Evolutionary conservation across 2,888 invertebrate genomes (phyloP).

Genomic region (Lissonota sp.): DNA sequence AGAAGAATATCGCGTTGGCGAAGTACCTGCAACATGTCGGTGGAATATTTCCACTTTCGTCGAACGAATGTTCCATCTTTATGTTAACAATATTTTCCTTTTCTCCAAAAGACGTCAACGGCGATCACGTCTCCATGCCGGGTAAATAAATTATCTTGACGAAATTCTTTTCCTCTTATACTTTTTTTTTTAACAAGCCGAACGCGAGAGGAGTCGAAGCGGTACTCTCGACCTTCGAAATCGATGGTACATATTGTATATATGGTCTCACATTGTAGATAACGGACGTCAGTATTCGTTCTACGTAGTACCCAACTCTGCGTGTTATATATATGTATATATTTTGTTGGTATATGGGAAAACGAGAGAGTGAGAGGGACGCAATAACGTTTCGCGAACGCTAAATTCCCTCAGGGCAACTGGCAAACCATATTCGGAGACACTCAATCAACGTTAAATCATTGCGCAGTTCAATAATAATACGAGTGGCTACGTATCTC

Average conservation of each 20-base stretch:
- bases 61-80: not conserved
- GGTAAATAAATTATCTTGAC: not conserved
- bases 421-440: constrained; percentile 70
- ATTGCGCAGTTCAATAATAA: constrained; percentile 68
- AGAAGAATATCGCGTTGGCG: constrained; percentile 16
- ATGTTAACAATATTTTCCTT: not conserved
- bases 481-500: constrained; percentile 53
- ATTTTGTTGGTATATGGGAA: not conserved
- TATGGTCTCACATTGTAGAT: constrained; percentile 30
- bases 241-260: constrained; percentile 8
- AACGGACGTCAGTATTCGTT: constrained; percentile 1
- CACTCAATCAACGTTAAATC: constrained; percentile 74
- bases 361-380: constrained; percentile 18
- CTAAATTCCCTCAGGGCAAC: constrained; percentile 58
- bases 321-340: not conserved
- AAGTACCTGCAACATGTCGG: constrained; percentile 2
- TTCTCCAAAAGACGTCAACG: not conserved
- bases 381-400: constrained; percentile 62
- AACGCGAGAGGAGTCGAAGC: constrained; percentile 4
- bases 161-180: not conserved
- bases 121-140: not conserved
- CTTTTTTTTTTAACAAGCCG: not conserved
- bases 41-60: too few species aligned
- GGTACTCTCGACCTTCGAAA: constrained; percentile 14
- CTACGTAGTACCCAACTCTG: not conserved